Evolutionary conservation across 2,113 vertebrate species (phyloP), one percentile per base, ranked within the genome.

Genomic region (Scophthalmus maximus): DNA sequence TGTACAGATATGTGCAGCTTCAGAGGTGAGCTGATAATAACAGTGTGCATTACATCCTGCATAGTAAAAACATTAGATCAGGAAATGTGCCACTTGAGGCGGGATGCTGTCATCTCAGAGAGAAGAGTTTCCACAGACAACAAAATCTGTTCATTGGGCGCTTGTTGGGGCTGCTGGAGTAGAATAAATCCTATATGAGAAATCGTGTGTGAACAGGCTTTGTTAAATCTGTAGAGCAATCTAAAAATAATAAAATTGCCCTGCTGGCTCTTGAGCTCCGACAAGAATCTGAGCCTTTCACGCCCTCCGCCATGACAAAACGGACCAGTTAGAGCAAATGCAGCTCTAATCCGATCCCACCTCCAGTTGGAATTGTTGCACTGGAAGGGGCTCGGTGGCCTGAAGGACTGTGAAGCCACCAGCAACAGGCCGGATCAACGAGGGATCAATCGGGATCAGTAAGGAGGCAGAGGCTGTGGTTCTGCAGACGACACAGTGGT

Each of bases 401-500:
- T 62, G 61, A 32, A 68, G 63, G 52, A 74, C 58, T 30, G 59
- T 70, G 74, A 73, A 75, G 83, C 74, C 60, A 71, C 64, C 58
- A 68, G 67, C 38, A 61, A 63, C 11, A 79, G 63, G 53, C 44
- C 55, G 53, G 60, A 73, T 73, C 59, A 82, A 27, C 25, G 20
- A 23, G 25, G 68, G 71, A 91, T 89, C 67, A 80, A 20, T 29
- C 15, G 22, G 71, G 85, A 80, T 86, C 73, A 87, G 58, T 56
- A 49, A 55, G 42, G 50, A 73, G 67, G 26, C 47, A 4, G 12
- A 56, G 49, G 55, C 36, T 18, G 11, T 62, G 57, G 11, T 53
- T 73, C 65, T 62, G 76, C 47, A 74, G 73, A 66, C 14, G 5
- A 47, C 36, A 61, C 52, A 57, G 66, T 38, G 53, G 23, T 38